phyloP scores from a whole-genome alignment of 2,113 vertebrate genomes.

The Aphyosemion australe region DNA sequence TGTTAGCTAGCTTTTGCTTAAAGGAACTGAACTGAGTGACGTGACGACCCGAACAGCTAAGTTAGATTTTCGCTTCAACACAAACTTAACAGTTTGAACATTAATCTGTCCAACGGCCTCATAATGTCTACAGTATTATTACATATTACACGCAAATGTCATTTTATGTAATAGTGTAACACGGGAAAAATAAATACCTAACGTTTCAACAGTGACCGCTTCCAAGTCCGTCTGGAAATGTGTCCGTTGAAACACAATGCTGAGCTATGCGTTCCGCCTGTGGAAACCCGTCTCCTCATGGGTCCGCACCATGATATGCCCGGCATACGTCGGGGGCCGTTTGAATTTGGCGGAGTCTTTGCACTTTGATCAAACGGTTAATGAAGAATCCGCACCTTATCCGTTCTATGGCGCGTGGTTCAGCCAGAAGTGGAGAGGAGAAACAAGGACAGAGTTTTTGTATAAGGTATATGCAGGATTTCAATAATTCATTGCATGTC shows the following conservation, averaged over 20 bases:
- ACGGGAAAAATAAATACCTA: constrained; percentile 21
- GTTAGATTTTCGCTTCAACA: neutral
- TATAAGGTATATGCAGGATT: no score
- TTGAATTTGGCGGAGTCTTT: no score
- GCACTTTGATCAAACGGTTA: no score
- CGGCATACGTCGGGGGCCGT: no score
- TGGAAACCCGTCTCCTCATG: no score
- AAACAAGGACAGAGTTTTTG: no score
- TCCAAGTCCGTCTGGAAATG: constrained; percentile 24
- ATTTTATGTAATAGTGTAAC: neutral
- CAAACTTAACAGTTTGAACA: fast-evolving
- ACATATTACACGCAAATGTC: neutral
- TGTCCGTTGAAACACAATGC: constrained; percentile 16
- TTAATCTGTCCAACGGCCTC: neutral
- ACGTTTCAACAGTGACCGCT: neutral
- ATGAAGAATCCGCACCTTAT: no score
- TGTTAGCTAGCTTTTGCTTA: neutral
- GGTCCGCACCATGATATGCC: no score
- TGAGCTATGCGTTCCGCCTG: neutral
- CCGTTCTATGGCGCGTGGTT: no score
- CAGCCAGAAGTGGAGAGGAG: no score
- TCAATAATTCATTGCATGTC: no score
- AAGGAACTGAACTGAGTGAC: neutral
- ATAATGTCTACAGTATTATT: fast-evolving
- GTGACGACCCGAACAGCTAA: no score